Evolutionary conservation across 2,113 vertebrate genomes (phyloP).

Genomic region (Antechinus flavipes): DNA sequence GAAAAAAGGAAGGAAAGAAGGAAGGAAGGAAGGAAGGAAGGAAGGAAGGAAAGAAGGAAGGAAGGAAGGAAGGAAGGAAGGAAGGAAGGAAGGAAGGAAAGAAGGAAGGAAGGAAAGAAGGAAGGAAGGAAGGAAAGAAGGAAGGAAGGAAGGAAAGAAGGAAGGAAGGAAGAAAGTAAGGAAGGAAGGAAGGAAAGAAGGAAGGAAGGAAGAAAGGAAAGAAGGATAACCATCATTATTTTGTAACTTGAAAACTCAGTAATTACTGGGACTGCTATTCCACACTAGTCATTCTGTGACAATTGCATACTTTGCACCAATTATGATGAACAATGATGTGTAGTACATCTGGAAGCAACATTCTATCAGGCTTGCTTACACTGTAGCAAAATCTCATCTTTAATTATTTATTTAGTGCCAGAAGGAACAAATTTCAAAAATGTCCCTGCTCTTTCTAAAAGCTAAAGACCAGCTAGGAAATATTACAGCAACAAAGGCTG

Average conservation of each 20-base stretch:
- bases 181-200: too few relatives aligned
- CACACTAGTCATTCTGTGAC: conserved; percentile 56
- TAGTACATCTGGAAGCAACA: conserved; percentile 71
- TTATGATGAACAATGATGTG: conserved; percentile 72
- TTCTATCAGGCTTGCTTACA: conserved; percentile 74
- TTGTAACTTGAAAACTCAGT: conserved; percentile 72
- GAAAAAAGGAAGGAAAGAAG: too few relatives aligned
- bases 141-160: too few relatives aligned
- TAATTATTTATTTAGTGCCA: conserved; percentile 76
- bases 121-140: too few relatives aligned
- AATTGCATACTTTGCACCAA: conserved; percentile 70
- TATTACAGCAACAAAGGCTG: conserved; percentile 62
- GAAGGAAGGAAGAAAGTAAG: too few relatives aligned
- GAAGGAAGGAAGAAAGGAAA: background rate
- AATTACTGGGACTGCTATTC: conserved; percentile 75
- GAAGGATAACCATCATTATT: conserved; percentile 74
- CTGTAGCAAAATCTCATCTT: conserved; percentile 75
- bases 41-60: background rate
- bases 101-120: too few relatives aligned
- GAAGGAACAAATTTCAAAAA: conserved; percentile 76
- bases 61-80: too few relatives aligned
- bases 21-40: too few relatives aligned
- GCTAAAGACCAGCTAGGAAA: conserved; percentile 71
- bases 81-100: too few relatives aligned
- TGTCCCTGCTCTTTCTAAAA: conserved; percentile 71